A percentile compares a stretch with the other conserved stretches of the same genome.
These are phyloP conservation scores for Miltochrista miniata DNA, from an alignment of 2,888 invertebrate species.

Conservation along the genomic window DNA sequence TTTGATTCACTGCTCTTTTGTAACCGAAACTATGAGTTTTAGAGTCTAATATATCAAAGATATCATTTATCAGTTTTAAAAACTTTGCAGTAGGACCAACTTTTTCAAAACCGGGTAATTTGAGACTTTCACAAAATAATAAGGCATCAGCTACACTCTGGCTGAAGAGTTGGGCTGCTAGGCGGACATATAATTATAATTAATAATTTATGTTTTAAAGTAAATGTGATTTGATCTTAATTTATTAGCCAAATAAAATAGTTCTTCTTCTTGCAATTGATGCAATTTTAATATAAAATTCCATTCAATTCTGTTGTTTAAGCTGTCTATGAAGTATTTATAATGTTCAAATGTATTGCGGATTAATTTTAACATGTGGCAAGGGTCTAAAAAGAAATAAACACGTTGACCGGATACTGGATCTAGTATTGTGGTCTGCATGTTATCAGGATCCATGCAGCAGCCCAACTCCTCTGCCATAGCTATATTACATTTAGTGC, in stretches of 20 bases:
- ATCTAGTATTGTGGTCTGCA: constrained; percentile 21
- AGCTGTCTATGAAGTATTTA: background rate
- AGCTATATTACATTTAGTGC: constrained; percentile 20
- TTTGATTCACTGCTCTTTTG: no score
- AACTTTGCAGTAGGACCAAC: no score
- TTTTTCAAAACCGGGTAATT: no score
- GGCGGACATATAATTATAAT: no score
- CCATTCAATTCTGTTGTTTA: background rate
- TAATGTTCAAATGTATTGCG: constrained; percentile 20
- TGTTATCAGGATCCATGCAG: constrained; percentile 14
- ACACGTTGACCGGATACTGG: constrained; percentile 11
- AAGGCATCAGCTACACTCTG: no score
- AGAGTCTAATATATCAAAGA: no score
- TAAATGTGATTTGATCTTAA: background rate
- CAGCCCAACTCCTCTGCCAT: constrained; percentile 27
- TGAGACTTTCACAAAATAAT: no score
- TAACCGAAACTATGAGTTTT: no score
- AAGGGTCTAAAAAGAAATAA: constrained; percentile 15
- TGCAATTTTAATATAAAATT: background rate
- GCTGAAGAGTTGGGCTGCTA: no score
- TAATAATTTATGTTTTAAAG: no score
- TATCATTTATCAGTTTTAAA: no score
- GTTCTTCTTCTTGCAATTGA: background rate
- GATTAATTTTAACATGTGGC: constrained; percentile 25
- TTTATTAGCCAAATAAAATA: background rate